These are phyloP conservation scores for Dolichomitus sp. DNA, from an alignment of 2,888 invertebrate genomes.

Conservation along the genomic window DNA sequence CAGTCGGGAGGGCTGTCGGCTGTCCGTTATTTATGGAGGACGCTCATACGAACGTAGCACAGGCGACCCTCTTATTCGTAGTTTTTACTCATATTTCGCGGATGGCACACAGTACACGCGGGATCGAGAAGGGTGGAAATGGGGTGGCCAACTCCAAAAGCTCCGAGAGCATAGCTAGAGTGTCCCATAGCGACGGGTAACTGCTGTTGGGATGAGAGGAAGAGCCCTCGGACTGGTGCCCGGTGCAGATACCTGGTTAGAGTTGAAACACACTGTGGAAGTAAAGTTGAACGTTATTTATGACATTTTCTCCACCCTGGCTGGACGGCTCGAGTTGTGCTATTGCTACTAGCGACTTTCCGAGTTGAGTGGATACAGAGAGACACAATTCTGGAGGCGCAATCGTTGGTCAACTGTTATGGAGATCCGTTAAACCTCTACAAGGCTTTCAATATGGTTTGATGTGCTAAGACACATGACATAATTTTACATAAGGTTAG, in stretches of 20 bases:
- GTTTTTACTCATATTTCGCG: slow-evolving; percentile 81
- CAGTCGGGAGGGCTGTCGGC: slow-evolving; percentile 62
- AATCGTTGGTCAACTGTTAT: slow-evolving; percentile 24
- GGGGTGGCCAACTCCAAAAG: slow-evolving; percentile 52
- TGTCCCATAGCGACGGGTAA: slow-evolving; percentile 56
- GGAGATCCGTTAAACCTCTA: neutral
- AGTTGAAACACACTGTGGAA: slow-evolving; percentile 69
- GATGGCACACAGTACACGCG: slow-evolving; percentile 38
- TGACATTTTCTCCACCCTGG: slow-evolving; percentile 66
- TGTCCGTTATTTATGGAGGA: slow-evolving; percentile 66
- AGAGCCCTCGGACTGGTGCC: slow-evolving; percentile 47
- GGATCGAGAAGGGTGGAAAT: slow-evolving; percentile 57
- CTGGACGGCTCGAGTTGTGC: neutral
- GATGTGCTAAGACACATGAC: neutral
- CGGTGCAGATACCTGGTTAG: slow-evolving; percentile 60
- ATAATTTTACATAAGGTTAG: slow-evolving; percentile 5
- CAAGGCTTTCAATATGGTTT: neutral
- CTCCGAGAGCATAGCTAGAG: slow-evolving; percentile 45
- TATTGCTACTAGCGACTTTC: slow-evolving; percentile 46
- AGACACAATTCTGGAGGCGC: slow-evolving; percentile 1
- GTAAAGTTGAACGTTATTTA: slow-evolving; percentile 75
- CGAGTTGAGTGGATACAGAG: slow-evolving; percentile 11
- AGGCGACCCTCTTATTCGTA: slow-evolving; percentile 82
- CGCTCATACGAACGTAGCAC: slow-evolving; percentile 58
- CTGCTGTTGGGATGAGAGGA: slow-evolving; percentile 57